A percentile compares a stretch with the other conserved stretches of the same genome.
Conservation (phyloP, 1,140 invertebrate genomes). For the Drosophila busckii region DNA sequence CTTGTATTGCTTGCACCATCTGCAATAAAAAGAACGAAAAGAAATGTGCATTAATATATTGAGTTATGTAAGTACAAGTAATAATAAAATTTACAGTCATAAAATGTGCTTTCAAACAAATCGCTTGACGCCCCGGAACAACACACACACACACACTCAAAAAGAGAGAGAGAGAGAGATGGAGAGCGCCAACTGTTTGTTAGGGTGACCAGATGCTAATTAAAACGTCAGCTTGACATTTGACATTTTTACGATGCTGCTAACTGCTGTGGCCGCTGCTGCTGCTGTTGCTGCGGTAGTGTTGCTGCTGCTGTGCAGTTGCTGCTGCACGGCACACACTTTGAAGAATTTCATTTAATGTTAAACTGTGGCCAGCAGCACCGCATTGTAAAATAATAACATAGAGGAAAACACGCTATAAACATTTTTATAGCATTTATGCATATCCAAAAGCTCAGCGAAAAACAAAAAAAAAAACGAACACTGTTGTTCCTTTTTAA, state of each 20-base stretch:
- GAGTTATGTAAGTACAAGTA: slow-evolving; percentile 38
- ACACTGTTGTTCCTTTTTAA: too few relatives aligned
- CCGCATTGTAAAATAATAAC: slow-evolving; percentile 48
- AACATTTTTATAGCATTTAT: slow-evolving; percentile 77
- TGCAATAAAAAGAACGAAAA: slow-evolving; percentile 84
- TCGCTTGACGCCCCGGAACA: slow-evolving; percentile 33
- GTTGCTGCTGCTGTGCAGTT: slow-evolving; percentile 6
- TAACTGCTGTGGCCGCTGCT: slow-evolving; percentile 64
- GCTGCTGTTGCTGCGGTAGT: slow-evolving; percentile 30
- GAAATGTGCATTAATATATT: slow-evolving; percentile 1
- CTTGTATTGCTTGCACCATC: slow-evolving; percentile 99
- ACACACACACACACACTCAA: slow-evolving; percentile 9
- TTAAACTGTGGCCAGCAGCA: slow-evolving; percentile 26
- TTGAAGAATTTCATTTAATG: slow-evolving; percentile 66
- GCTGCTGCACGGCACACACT: slow-evolving; percentile 26
- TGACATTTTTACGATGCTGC: slow-evolving; percentile 78
- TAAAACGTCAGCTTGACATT: slow-evolving; percentile 78
- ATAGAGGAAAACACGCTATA: slow-evolving; percentile 70
- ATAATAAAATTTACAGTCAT: slow-evolving; percentile 34
- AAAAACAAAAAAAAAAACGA: too few relatives aligned
- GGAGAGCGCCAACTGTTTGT: slow-evolving; percentile 21
- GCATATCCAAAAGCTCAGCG: too few relatives aligned
- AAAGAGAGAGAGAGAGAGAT: neutral
- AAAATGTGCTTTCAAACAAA: slow-evolving; percentile 31
- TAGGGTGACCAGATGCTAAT: slow-evolving; percentile 69